A percentile compares a stretch with the other conserved stretches of the same genome.
These are phyloP conservation scores for Oxyura jamaicensis DNA, from an alignment of 2,113 vertebrate genomes.

Conservation along the genomic window DNA sequence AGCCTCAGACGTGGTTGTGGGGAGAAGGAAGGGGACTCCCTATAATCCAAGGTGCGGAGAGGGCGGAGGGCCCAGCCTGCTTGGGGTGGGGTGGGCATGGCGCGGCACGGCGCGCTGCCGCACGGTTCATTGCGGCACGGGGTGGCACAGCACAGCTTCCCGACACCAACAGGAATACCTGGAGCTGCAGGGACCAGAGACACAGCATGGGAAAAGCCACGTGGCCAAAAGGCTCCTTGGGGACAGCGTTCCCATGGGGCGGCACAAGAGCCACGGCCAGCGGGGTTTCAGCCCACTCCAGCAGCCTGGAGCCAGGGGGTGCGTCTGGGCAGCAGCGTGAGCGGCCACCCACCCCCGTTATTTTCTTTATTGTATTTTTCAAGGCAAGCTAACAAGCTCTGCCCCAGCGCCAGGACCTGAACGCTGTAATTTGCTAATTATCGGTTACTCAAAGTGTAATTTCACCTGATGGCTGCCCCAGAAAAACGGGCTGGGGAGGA, in stretches of 20 bases:
- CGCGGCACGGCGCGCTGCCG: accelerated
- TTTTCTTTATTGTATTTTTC: background rate
- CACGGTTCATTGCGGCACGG: background rate
- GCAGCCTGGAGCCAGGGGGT: too few species aligned
- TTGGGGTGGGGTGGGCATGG: accelerated
- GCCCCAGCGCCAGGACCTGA: background rate
- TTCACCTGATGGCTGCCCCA: too few species aligned
- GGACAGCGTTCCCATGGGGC: too few species aligned
- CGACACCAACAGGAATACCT: background rate
- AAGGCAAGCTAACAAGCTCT: background rate
- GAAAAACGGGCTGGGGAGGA: background rate
- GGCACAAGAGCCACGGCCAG: background rate
- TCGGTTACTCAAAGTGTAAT: background rate
- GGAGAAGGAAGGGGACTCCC: background rate
- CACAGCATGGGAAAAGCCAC: background rate
- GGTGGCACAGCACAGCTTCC: background rate
- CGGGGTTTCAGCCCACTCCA: background rate
- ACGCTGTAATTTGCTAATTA: background rate
- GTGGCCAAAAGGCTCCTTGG: too few species aligned
- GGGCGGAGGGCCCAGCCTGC: background rate
- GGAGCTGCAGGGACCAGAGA: background rate
- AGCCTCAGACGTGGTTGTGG: too few species aligned
- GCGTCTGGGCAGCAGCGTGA: accelerated
- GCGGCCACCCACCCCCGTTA: too few species aligned
- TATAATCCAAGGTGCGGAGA: accelerated